These are phyloP conservation scores for Rhynchomys soricoides DNA, from an alignment of 2,113 vertebrate genomes.

Conservation along the genomic window DNA sequence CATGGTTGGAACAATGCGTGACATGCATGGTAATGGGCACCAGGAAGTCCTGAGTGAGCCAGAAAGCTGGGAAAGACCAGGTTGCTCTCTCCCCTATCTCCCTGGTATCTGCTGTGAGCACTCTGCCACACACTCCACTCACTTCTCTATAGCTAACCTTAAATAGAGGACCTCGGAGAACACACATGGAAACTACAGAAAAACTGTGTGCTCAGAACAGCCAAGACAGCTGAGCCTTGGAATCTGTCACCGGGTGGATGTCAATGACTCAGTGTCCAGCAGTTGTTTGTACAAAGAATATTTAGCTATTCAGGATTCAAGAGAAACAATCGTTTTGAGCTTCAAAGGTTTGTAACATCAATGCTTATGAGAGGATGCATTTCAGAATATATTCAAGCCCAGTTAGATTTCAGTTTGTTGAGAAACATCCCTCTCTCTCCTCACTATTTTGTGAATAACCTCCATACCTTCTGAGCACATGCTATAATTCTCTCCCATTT, in stretches of 20 bases:
- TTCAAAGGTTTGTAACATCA: slow-evolving; percentile 75
- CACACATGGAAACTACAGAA: fast-evolving
- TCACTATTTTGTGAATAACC: slow-evolving; percentile 88
- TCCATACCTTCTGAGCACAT: slow-evolving; percentile 90
- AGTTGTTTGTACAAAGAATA: slow-evolving; percentile 66
- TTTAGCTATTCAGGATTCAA: slow-evolving; percentile 69
- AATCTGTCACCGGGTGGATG: neutral
- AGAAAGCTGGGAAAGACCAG: fast-evolving
- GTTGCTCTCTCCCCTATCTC: fast-evolving
- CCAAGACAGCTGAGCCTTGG: slow-evolving; percentile 24
- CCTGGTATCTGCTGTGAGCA: fast-evolving
- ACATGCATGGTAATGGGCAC: fast-evolving
- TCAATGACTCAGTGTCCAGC: slow-evolving; percentile 9
- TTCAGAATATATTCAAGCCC: slow-evolving; percentile 79
- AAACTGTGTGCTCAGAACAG: neutral
- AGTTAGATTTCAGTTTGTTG: slow-evolving; percentile 68
- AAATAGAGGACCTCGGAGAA: fast-evolving
- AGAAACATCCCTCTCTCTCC: slow-evolving; percentile 52
- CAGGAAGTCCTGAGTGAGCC: fast-evolving
- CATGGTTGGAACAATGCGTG: fast-evolving
- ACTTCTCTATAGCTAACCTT: fast-evolving
- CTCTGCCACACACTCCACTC: fast-evolving
- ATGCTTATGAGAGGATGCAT: slow-evolving; percentile 66
- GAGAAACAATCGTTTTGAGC: slow-evolving; percentile 72
- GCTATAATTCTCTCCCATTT: slow-evolving; percentile 92